These are phyloP conservation scores for Calypte anna DNA, from an alignment of 2,113 vertebrate genomes.

Conservation along the genomic window DNA sequence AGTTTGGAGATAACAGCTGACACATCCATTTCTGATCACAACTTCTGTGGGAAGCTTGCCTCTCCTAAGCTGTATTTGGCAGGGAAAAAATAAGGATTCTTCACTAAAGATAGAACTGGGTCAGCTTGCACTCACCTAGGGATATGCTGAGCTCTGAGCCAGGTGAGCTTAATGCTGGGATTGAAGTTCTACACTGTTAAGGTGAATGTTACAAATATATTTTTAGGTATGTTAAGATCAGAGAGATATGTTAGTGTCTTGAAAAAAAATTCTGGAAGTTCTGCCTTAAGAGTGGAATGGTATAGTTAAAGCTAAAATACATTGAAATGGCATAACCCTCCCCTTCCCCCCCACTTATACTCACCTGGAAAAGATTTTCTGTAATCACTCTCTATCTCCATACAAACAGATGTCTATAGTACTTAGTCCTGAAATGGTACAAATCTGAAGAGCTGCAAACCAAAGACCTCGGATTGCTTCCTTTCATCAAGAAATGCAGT, in stretches of 20 bases:
- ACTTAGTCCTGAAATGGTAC: background rate
- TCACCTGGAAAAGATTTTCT: background rate
- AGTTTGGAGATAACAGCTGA: constrained; percentile 8
- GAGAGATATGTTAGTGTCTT: background rate
- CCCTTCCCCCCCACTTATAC: too few relatives aligned
- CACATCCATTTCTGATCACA: background rate
- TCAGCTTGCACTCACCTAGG: background rate
- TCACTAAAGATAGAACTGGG: background rate
- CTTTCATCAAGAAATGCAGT: background rate
- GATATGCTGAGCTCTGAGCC: background rate
- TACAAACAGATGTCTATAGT: background rate
- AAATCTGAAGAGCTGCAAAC: background rate
- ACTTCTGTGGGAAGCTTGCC: background rate
- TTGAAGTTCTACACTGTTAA: background rate
- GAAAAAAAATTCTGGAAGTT: background rate
- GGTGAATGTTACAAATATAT: background rate
- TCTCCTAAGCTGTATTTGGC: background rate
- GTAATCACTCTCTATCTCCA: background rate
- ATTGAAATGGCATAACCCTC: background rate
- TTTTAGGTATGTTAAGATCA: background rate
- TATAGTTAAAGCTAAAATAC: background rate
- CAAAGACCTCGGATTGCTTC: background rate
- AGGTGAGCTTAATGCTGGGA: background rate
- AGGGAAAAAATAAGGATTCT: background rate
- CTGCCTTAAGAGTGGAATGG: background rate